These are phyloP conservation scores for Erebia ligea DNA, from an alignment of 2,888 invertebrate species.

Conservation along the genomic window DNA sequence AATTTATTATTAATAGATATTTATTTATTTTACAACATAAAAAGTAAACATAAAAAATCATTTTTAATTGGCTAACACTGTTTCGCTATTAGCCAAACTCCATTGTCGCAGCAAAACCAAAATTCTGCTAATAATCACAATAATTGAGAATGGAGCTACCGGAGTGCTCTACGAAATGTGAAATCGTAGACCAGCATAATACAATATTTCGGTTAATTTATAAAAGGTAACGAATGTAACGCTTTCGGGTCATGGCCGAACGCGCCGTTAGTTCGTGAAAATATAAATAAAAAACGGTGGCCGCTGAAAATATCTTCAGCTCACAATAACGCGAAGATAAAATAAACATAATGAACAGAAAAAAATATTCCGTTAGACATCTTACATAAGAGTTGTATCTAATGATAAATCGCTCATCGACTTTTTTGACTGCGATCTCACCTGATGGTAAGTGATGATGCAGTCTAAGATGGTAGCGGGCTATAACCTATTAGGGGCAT, in stretches of 20 bases:
- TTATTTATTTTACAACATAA: too few relatives aligned
- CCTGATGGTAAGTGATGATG: too few relatives aligned
- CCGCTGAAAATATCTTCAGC: slow-evolving; percentile 54
- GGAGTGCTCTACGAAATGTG: neutral
- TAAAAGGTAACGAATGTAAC: neutral
- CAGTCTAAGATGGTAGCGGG: too few relatives aligned
- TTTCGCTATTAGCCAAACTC: too few relatives aligned
- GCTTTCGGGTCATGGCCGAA: slow-evolving; percentile 59
- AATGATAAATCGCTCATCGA: too few relatives aligned
- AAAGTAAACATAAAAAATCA: too few relatives aligned
- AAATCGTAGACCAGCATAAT: neutral
- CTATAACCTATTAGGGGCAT: too few relatives aligned
- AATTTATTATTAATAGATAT: too few relatives aligned
- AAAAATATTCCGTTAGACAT: slow-evolving; percentile 15
- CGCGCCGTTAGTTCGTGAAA: slow-evolving; percentile 48
- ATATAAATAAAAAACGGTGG: slow-evolving; percentile 30
- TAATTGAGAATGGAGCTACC: neutral
- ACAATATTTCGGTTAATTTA: slow-evolving; percentile 6
- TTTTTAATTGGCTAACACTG: too few relatives aligned
- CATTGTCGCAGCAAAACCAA: too few relatives aligned
- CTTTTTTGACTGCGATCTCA: too few relatives aligned
- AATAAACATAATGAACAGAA: slow-evolving; percentile 17
- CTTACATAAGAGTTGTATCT: slow-evolving; percentile 1
- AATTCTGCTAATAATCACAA: too few relatives aligned
- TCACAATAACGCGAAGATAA: slow-evolving; percentile 23